Conservation (phyloP, 2,113 vertebrate species). For the Triplophysa rosa region DNA sequence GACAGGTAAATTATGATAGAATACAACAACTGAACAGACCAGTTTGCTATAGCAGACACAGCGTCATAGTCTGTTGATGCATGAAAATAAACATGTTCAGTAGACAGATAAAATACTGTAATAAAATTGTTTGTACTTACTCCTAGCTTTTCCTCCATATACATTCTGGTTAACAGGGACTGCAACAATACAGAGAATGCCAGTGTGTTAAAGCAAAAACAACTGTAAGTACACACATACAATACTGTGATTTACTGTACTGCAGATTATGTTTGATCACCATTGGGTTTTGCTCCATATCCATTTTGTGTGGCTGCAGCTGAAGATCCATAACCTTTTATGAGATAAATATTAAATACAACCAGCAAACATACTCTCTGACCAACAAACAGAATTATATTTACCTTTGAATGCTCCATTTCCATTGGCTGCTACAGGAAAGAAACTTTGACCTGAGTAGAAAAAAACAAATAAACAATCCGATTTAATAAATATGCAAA, state of each 20-base stretch:
- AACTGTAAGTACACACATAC: too few relatives aligned
- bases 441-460: too few relatives aligned
- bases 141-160: background rate
- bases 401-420: too few relatives aligned
- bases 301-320: background rate
- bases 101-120: background rate
- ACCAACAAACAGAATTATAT: too few relatives aligned
- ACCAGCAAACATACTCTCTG: too few relatives aligned
- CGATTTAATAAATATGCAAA: too few relatives aligned
- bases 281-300: conserved; percentile 4
- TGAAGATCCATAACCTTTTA: background rate
- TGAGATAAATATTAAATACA: too few relatives aligned
- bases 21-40: background rate
- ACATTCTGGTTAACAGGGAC: background rate
- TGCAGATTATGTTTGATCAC: background rate
- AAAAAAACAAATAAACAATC: too few relatives aligned
- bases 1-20: background rate
- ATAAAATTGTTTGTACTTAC: background rate
- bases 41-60: conserved; percentile 21
- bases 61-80: conserved; percentile 9
- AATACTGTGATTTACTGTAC: too few relatives aligned
- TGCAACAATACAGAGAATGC: too few relatives aligned
- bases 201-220: too few relatives aligned
- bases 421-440: too few relatives aligned
- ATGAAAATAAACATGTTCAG: background rate